A percentile compares a stretch with the other conserved stretches of the same genome.
Evolutionary conservation across 2,797 vertebrate species (phyloP).

Genomic region (Phaenicophaeus curvirostris): DNA sequence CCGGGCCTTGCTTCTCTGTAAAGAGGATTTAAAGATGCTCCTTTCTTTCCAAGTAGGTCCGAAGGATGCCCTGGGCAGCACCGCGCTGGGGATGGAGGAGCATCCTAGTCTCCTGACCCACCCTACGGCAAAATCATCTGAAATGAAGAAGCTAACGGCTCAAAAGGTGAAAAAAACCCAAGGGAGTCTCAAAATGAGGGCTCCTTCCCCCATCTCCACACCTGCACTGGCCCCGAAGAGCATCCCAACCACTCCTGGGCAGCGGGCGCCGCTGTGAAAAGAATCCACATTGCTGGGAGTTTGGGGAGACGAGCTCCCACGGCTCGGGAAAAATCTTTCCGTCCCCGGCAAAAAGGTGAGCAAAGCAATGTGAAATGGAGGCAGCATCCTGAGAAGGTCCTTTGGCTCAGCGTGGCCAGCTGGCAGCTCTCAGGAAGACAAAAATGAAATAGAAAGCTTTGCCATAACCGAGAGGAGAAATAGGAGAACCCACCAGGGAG

Average conservation of each 20-base stretch:
- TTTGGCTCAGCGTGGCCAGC: accelerated
- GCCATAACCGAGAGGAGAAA: not conserved
- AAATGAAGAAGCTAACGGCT: constrained; percentile 41
- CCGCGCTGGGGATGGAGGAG: not conserved
- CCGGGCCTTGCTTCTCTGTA: not conserved
- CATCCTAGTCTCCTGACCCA: accelerated
- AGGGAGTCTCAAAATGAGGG: not conserved
- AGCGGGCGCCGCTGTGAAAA: not conserved
- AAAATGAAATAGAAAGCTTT: not conserved
- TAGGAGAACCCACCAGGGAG: not conserved
- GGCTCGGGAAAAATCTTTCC: not conserved
- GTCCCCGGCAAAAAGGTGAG: not conserved
- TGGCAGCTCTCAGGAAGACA: not conserved
- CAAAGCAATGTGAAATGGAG: not conserved
- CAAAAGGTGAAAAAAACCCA: not conserved
- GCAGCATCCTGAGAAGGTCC: not conserved
- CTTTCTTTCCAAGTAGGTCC: constrained; percentile 40
- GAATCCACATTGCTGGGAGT: not conserved
- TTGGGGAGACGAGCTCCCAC: not conserved
- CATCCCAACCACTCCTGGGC: not conserved
- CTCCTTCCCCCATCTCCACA: not conserved
- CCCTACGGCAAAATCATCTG: not conserved
- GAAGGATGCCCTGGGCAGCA: not conserved
- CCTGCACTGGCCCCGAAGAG: accelerated
- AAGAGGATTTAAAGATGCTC: constrained; percentile 13